These are phyloP conservation scores for Manacus vitellinus DNA, from an alignment of 2,113 vertebrate species.

Conservation along the genomic window DNA sequence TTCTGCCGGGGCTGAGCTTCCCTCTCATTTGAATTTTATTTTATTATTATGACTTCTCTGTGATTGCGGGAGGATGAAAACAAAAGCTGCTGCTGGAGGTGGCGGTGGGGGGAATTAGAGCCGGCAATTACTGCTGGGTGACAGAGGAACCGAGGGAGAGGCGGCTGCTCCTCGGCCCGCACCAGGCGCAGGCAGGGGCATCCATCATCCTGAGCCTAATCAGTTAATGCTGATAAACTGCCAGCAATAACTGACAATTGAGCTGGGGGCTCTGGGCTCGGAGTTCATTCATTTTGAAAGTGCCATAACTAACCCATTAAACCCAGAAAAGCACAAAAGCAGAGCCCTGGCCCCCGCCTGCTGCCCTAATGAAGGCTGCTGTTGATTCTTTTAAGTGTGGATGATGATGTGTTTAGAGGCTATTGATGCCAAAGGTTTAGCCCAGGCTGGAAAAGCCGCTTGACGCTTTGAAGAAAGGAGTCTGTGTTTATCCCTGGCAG, in stretches of 20 bases:
- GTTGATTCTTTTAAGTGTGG: conserved; percentile 37
- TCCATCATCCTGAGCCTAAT: conserved; percentile 78
- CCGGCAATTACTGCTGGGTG: conserved; percentile 32
- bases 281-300: conserved; percentile 75
- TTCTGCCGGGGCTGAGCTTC: conserved; percentile 68
- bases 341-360: conserved; percentile 24
- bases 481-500: background rate
- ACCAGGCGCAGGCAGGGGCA: conserved; percentile 58
- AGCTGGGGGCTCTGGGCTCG: conserved; percentile 39
- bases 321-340: background rate
- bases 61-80: background rate
- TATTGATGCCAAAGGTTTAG: conserved; percentile 21
- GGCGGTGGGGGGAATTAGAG: background rate
- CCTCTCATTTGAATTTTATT: conserved; percentile 75
- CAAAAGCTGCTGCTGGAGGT: background rate
- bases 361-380: conserved; percentile 13
- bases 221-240: conserved; percentile 82
- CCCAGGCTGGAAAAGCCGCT: background rate
- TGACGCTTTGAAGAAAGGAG: background rate
- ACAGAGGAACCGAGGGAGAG: background rate
- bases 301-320: conserved; percentile 55
- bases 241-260: conserved; percentile 81
- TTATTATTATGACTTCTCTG: conserved; percentile 36
- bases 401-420: conserved; percentile 34
- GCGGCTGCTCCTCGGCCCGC: background rate